A percentile compares a stretch with the other conserved stretches of the same genome.
Evolutionary conservation across 2,113 vertebrate species (phyloP).

Genomic region (Smithornis capensis): DNA sequence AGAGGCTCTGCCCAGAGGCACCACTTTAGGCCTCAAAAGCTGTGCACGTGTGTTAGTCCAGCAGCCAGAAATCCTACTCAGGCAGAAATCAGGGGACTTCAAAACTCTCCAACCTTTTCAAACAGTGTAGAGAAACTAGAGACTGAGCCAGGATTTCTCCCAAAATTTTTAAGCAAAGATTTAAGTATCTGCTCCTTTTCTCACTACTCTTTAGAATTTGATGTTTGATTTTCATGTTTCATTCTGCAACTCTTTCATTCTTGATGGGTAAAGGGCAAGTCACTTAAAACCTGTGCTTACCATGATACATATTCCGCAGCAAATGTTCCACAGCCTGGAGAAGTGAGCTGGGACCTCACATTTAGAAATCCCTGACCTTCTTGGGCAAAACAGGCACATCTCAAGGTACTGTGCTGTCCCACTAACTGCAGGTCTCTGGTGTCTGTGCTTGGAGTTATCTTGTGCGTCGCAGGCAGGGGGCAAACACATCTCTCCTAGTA

Average conservation of each 20-base stretch:
- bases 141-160: background rate
- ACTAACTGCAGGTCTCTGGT: no score
- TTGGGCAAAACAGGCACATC: background rate
- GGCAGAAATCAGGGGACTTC: background rate
- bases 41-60: background rate
- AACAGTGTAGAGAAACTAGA: background rate
- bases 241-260: background rate
- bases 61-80: background rate
- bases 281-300: background rate
- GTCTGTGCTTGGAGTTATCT: background rate
- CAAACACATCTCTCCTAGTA: background rate
- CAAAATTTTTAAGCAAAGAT: background rate
- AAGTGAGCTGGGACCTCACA: background rate
- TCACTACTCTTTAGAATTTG: fast-evolving
- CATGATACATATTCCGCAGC: background rate
- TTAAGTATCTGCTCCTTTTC: background rate
- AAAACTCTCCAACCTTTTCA: background rate
- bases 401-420: background rate
- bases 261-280: fast-evolving
- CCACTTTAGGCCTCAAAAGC: background rate
- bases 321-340: background rate
- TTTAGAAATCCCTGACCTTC: background rate
- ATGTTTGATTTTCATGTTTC: background rate
- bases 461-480: background rate
- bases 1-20: background rate